Evolutionary conservation across 2,888 invertebrate species (phyloP).

Genomic region (Rhagonycha fulva): DNA sequence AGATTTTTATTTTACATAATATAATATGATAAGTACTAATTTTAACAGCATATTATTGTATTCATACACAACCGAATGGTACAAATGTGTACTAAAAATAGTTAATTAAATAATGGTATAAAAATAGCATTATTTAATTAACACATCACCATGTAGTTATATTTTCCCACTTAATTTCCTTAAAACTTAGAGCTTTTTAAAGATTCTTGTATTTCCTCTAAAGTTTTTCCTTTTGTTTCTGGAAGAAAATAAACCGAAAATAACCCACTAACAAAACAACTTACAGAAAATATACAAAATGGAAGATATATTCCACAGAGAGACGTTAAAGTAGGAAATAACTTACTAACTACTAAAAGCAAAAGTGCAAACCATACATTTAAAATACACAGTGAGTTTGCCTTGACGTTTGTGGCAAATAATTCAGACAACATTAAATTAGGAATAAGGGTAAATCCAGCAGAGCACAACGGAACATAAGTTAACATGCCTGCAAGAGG

Average conservation of each 20-base stretch:
- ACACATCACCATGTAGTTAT: background rate
- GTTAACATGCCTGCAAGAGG: slow-evolving; percentile 45
- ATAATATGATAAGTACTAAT: no score
- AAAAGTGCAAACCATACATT: slow-evolving; percentile 40
- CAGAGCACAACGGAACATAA: slow-evolving; percentile 31
- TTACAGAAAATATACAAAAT: slow-evolving; percentile 43
- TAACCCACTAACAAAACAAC: slow-evolving; percentile 37
- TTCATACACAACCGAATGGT: no score
- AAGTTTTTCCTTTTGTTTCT: slow-evolving; percentile 49
- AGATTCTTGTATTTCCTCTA: slow-evolving; percentile 49
- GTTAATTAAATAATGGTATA: no score
- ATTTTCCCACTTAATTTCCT: background rate
- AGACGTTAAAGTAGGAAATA: slow-evolving; percentile 44
- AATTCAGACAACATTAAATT: slow-evolving; percentile 45
- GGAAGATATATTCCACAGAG: slow-evolving; percentile 43
- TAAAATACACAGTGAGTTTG: slow-evolving; percentile 40
- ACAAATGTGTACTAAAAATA: no score
- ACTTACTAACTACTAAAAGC: slow-evolving; percentile 37
- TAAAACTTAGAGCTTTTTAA: slow-evolving; percentile 34
- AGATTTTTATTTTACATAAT: no score
- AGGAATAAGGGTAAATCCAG: slow-evolving; percentile 44
- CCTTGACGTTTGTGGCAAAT: slow-evolving; percentile 45
- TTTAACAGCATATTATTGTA: no score
- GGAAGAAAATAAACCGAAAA: slow-evolving; percentile 44
- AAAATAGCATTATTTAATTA: no score